These are phyloP conservation scores for Protomyctophum bolini DNA, from an alignment of 2,113 vertebrate genomes.

Conservation along the genomic window DNA sequence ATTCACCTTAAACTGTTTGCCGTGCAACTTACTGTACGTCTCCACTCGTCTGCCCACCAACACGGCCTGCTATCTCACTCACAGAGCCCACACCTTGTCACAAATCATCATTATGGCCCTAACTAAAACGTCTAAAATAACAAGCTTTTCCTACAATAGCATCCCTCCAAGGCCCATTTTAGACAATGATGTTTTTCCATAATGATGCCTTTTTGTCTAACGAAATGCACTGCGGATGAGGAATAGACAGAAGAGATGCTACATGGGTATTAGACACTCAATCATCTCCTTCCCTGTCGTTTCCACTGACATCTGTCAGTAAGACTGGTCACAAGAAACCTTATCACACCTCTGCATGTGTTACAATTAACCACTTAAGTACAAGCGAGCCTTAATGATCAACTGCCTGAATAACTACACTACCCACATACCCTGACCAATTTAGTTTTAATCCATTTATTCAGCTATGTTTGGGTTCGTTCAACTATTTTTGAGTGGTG, in stretches of 20 bases:
- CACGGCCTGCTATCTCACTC: neutral
- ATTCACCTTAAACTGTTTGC: slow-evolving; percentile 25
- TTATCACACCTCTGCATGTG: no score
- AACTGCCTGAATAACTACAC: slow-evolving; percentile 57
- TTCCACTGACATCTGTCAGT: no score
- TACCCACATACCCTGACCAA: slow-evolving; percentile 22
- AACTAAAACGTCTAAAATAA: neutral
- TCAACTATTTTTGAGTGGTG: no score
- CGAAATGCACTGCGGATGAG: no score
- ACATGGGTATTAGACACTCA: no score
- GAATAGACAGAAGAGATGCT: no score
- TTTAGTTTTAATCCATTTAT: no score
- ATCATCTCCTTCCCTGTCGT: no score
- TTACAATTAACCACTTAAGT: neutral
- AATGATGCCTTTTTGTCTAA: no score
- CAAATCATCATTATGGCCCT: slow-evolving; percentile 15
- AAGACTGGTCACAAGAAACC: no score
- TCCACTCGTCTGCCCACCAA: slow-evolving; percentile 22
- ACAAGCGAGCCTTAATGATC: slow-evolving; percentile 63
- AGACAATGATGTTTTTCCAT: neutral
- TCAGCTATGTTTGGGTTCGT: no score
- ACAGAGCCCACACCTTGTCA: neutral
- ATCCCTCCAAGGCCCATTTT: neutral
- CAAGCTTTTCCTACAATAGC: neutral
- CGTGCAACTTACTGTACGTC: neutral